Evolutionary conservation across 2,797 vertebrate genomes (phyloP), one percentile per base, ranked within the genome.

Genomic region (Spatula clypeata): DNA sequence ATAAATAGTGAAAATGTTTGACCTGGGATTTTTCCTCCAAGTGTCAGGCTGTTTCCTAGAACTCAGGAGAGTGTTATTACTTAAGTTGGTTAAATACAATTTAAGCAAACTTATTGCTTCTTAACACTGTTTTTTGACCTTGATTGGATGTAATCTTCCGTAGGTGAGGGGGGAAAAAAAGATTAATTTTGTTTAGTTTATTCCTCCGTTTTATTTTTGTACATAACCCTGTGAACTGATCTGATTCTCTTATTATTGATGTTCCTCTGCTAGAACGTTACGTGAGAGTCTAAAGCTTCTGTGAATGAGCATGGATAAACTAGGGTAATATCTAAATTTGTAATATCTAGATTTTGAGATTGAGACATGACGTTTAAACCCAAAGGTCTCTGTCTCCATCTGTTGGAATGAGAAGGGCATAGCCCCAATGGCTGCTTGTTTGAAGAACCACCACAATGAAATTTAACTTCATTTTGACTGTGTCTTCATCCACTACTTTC

Each of bases 331-430:
- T 0, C 27, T 79, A 34, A 57, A 79, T 82, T 73, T 4, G 4
- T 61, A 49, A 49, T 24, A 49, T 23, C 23, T 49, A 71, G 54
- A 65, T 93, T 79, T 76, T 93, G 67, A 84, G 64, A 42, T 36
- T 86, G 55, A 76, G 73, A 23, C 54, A 18, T 76, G 75, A 47
- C 86, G 26, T 65, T 91, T 76, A 91, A 88, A 95, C 91, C 94
- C 95, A 94, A 49, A 95, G 96, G 96, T 97, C 96, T 97, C 91
- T 97, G 96, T 97, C 96, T 97, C 96, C 95, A 96, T 97, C 95
- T 97, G 95, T 97, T 97, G 96, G 96, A 97, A 82, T 71, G 88
- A 95, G 91, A 67, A 85, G 74, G 53, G n/a, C 86, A 95, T 97
- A 97, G 75, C 88, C 95, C 94, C 19, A 95, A 13, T 93, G 83